phyloP scores from a whole-genome alignment of 1,140 invertebrate genomes.

The Achroia grisella region DNA sequence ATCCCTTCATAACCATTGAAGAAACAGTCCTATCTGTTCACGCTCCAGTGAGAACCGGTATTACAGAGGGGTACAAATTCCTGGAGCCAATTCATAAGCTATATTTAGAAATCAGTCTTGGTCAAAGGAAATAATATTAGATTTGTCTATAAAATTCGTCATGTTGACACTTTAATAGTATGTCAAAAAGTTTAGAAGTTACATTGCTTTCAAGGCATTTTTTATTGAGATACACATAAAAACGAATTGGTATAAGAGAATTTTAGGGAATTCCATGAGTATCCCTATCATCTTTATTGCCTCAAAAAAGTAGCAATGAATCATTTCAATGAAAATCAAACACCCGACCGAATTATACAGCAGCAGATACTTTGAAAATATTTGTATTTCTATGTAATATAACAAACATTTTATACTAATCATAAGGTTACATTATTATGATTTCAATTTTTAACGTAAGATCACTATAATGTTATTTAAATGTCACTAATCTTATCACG shows the following conservation, averaged over 20 bases:
- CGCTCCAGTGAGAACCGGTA: constrained; percentile 1
- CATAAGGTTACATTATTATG: background rate
- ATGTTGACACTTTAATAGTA: constrained; percentile 28
- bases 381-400: background rate
- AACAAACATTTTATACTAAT: constrained; percentile 1
- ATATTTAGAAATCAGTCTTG: constrained; percentile 59
- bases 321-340: background rate
- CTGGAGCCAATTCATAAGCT: constrained; percentile 28
- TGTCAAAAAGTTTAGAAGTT: constrained; percentile 26
- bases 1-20: constrained; percentile 20
- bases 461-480: background rate
- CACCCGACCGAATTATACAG: constrained; percentile 2
- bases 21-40: constrained; percentile 22
- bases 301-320: background rate
- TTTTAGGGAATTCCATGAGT: constrained; percentile 35
- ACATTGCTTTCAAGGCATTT: constrained; percentile 3
- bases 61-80: constrained; percentile 10
- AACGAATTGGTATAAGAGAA: constrained; percentile 14
- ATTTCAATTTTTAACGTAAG: background rate
- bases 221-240: background rate
- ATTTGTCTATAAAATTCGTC: constrained; percentile 17
- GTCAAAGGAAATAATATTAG: constrained; percentile 51
- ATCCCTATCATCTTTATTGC: background rate
- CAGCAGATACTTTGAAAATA: constrained; percentile 1
- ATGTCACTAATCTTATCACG: background rate